phyloP scores from a whole-genome alignment of 2,113 vertebrate genomes.

The Tricholaema leucomelas region DNA sequence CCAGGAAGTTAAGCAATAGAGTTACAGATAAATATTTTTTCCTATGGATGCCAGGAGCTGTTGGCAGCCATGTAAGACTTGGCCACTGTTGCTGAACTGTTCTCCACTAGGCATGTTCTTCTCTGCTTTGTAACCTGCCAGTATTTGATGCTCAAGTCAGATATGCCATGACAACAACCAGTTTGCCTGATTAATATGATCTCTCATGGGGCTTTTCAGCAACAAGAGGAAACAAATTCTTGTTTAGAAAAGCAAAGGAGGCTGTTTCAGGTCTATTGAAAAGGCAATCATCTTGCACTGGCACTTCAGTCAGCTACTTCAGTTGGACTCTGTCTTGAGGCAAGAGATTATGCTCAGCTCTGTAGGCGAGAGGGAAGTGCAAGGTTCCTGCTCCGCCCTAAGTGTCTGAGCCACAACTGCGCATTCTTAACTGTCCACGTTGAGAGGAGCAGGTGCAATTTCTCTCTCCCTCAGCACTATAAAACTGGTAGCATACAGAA shows the following conservation, averaged over 20 bases:
- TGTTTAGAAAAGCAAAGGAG: not conserved
- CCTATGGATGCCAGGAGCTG: not conserved
- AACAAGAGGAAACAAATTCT: not conserved
- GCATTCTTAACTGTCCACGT: not conserved
- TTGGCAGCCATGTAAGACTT: not conserved
- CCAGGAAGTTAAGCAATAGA: not conserved
- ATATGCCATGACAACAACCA: not conserved
- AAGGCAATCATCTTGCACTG: not conserved
- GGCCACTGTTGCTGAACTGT: not conserved
- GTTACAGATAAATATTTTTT: not conserved
- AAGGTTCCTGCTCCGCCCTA: not conserved
- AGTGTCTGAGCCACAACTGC: not conserved
- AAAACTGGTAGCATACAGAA: not conserved
- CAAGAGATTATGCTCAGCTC: not conserved
- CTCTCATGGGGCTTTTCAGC: not conserved
- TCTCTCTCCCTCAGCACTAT: not conserved
- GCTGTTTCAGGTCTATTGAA: not conserved
- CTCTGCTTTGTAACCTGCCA: not conserved
- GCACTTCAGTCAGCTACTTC: not conserved
- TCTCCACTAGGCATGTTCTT: not conserved
- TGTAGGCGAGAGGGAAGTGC: not conserved
- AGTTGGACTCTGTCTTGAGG: not conserved
- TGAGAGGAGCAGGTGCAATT: not conserved
- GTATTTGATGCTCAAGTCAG: not conserved
- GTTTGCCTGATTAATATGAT: not conserved